Evolutionary conservation across 1,140 invertebrate genomes (phyloP).

Genomic region (Capitella teleta): DNA sequence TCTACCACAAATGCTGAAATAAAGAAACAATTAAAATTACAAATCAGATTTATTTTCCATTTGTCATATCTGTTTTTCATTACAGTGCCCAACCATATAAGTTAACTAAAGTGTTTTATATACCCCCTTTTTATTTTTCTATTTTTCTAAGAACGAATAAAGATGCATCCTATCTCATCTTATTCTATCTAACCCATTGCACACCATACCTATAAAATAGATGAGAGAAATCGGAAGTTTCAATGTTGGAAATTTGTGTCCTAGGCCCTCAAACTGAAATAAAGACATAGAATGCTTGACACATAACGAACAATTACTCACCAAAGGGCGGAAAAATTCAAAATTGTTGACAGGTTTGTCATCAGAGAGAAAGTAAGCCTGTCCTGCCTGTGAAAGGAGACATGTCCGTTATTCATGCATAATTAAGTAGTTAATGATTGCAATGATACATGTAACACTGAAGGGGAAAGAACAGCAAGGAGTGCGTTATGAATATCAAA

Average conservation of each 20-base stretch:
- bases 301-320: too few species aligned
- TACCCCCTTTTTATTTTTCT: too few species aligned
- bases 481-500: too few species aligned
- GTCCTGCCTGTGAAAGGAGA: constrained; percentile 32
- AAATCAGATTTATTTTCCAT: too few species aligned
- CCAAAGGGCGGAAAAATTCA: constrained; percentile 36
- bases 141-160: too few species aligned
- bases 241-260: constrained; percentile 29
- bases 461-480: too few species aligned
- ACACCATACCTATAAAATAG: constrained; percentile 34
- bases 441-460: background rate
- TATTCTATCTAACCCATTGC: too few species aligned
- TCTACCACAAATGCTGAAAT: constrained; percentile 34
- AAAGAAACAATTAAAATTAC: too few species aligned
- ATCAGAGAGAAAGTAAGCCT: constrained; percentile 44
- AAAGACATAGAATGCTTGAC: constrained; percentile 2
- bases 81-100: too few species aligned
- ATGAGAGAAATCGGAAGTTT: constrained; percentile 24
- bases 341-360: constrained; percentile 41
- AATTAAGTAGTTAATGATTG: background rate
- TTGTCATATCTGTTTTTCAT: too few species aligned
- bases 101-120: too few species aligned
- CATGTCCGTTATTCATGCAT: background rate
- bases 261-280: constrained; percentile 35
- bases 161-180: too few species aligned